Conservation (phyloP, 2,113 vertebrate genomes). For the Tragelaphus imberbis region DNA sequence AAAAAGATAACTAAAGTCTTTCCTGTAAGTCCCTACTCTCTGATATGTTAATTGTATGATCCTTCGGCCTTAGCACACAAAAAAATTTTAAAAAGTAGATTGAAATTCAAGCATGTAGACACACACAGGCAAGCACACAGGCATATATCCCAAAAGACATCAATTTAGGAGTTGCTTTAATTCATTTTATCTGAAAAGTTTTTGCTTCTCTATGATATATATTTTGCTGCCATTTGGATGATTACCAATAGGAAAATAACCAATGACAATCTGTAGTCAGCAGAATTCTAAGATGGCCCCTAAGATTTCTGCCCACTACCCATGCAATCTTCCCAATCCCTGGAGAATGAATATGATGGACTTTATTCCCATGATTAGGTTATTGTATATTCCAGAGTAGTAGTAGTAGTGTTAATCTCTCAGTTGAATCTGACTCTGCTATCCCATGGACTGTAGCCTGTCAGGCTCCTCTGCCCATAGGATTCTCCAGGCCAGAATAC, state of each 20-base stretch:
- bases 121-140: background rate
- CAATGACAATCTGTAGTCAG: background rate
- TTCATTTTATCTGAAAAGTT: background rate
- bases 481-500: background rate
- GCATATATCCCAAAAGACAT: background rate
- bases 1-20: background rate
- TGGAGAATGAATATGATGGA: background rate
- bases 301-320: background rate
- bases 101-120: background rate
- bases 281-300: background rate
- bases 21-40: background rate
- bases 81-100: background rate
- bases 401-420: rapidly evolving
- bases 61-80: background rate
- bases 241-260: background rate
- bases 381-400: background rate
- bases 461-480: background rate
- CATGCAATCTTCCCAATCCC: background rate
- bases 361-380: background rate
- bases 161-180: background rate
- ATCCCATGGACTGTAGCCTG: background rate
- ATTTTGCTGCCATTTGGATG: background rate
- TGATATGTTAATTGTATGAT: background rate
- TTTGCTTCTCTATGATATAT: background rate
- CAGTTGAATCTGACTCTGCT: background rate